phyloP scores from a whole-genome alignment of 1,140 invertebrate genomes.

The Diorhabda carinulata region DNA sequence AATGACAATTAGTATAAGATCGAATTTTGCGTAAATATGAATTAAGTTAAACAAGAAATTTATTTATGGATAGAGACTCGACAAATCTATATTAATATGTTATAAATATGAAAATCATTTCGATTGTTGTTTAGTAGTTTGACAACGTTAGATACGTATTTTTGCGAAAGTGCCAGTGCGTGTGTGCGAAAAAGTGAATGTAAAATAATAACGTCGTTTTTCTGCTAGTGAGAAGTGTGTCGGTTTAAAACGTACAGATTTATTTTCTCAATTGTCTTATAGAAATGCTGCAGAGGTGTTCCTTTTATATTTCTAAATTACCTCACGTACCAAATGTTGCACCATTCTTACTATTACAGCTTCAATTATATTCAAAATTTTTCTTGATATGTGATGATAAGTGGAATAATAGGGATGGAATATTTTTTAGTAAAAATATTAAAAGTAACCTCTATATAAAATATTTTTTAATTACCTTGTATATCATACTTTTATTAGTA shows the following conservation, averaged over 20 bases:
- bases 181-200: not conserved
- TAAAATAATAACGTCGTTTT: not conserved
- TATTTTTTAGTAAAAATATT: too few species aligned
- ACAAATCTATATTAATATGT: conserved; percentile 38
- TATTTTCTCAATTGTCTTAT: not conserved
- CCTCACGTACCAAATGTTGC: not conserved
- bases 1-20: conserved; percentile 33
- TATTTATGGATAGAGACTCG: conserved; percentile 33
- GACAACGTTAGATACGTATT: conserved; percentile 26
- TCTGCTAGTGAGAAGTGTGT: conserved; percentile 8
- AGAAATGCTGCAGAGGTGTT: not conserved
- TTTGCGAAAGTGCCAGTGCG: not conserved
- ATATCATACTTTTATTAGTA: too few species aligned
- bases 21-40: conserved; percentile 41
- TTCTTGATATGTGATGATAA: too few species aligned
- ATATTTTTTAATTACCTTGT: too few species aligned
- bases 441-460: too few species aligned
- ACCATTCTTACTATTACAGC: not conserved
- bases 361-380: not conserved
- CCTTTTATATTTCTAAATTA: not conserved
- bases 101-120: conserved; percentile 45
- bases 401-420: too few species aligned
- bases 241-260: not conserved
- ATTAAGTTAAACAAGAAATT: conserved; percentile 42
- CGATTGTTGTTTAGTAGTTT: conserved; percentile 42